Evolutionary conservation across 1,140 invertebrate species (phyloP).

Genomic region (Octopus bimaculoides): DNA sequence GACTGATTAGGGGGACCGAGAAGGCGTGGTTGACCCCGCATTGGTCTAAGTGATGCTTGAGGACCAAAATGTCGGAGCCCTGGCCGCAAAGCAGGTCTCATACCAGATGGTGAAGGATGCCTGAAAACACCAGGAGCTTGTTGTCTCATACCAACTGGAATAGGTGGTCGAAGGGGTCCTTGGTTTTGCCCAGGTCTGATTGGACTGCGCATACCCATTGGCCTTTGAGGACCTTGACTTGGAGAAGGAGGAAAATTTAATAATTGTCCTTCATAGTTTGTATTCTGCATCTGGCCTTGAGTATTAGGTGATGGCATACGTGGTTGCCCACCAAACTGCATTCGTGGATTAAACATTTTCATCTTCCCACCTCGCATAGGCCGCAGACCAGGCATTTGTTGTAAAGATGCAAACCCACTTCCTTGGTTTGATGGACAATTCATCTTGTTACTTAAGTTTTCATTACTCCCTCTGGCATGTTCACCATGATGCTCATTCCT

Average conservation of each 20-base stretch:
- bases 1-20: background rate
- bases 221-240: background rate
- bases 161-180: background rate
- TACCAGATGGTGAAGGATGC: background rate
- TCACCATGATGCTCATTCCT: background rate
- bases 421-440: background rate
- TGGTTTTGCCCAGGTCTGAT: background rate
- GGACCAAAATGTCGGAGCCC: background rate
- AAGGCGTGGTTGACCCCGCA: background rate
- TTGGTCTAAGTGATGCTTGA: background rate
- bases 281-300: background rate
- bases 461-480: too few relatives aligned
- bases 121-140: background rate
- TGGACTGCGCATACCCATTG: background rate
- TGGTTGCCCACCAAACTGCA: background rate
- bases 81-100: background rate
- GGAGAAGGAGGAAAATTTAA: background rate
- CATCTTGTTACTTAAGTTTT: background rate
- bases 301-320: background rate
- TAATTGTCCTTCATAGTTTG: background rate
- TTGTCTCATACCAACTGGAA: background rate
- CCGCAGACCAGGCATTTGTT: background rate
- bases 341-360: background rate
- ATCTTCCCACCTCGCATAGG: background rate
- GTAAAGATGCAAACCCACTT: background rate